A percentile compares a stretch with the other conserved stretches of the same genome.
Evolutionary conservation across 2,797 vertebrate species (phyloP).

Genomic region (Knipowitschia caucasica): DNA sequence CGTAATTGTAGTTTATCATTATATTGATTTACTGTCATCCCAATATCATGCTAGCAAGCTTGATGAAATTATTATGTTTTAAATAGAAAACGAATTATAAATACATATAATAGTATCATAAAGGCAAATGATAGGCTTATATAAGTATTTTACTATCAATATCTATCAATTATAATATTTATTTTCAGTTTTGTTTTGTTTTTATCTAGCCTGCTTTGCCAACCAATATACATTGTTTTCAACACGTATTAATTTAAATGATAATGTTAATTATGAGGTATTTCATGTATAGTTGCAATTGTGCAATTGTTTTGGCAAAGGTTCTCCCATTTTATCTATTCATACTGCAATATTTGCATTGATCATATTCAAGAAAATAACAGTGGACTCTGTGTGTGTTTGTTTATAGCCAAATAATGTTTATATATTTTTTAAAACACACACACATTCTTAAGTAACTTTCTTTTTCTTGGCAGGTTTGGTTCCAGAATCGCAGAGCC

Average conservation of each 20-base stretch:
- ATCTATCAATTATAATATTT: neutral
- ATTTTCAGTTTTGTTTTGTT: neutral
- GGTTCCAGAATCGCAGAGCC: constrained; percentile 98
- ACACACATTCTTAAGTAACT: neutral
- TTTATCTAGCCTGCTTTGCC: neutral
- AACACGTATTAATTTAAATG: neutral
- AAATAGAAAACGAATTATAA: neutral
- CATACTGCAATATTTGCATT: too few species aligned
- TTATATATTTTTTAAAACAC: too few species aligned
- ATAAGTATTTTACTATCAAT: neutral
- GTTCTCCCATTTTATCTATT: too few species aligned
- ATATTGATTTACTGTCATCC: neutral
- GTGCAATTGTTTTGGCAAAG: neutral
- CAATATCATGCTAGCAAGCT: neutral
- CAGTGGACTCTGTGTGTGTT: too few species aligned
- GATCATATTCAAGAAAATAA: too few species aligned
- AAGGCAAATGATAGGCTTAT: too few species aligned
- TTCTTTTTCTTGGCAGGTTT: constrained; percentile 81
- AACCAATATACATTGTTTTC: neutral
- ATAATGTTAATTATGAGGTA: neutral
- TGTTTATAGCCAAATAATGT: too few species aligned
- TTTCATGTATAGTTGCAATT: neutral
- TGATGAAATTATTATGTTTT: neutral
- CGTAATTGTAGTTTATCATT: neutral
- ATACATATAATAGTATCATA: too few species aligned